Percentiles rank a stretch among this genome's conserved stretches.
Evolutionary conservation across 2,888 invertebrate genomes (phyloP).

Genomic region (Prosapia bicincta): DNA sequence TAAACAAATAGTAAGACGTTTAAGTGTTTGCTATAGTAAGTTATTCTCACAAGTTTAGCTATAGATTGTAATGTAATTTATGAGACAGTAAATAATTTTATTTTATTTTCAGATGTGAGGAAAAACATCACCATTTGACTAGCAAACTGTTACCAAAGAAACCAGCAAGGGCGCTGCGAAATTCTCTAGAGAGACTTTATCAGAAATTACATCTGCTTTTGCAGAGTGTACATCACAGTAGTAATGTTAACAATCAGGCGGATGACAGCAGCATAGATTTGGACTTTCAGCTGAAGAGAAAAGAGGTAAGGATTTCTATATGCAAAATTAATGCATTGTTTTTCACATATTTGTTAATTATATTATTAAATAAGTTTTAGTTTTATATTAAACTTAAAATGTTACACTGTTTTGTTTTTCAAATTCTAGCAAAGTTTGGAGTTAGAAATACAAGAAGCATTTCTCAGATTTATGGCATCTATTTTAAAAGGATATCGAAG

Average conservation of each 20-base stretch:
- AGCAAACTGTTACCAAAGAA: conserved; percentile 82
- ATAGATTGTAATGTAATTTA: too few species aligned
- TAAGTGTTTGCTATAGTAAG: too few species aligned
- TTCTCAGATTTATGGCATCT: conserved; percentile 91
- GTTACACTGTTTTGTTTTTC: too few species aligned
- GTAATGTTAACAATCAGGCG: conserved; percentile 37
- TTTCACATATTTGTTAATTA: too few species aligned
- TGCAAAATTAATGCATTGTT: too few species aligned
- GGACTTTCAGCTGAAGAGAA: conserved; percentile 76
- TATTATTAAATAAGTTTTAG: neutral
- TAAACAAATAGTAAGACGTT: too few species aligned
- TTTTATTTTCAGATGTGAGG: conserved; percentile 70
- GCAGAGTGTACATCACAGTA: conserved; percentile 43
- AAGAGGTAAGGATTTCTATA: too few species aligned
- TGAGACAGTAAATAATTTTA: too few species aligned
- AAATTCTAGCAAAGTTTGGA: conserved; percentile 71
- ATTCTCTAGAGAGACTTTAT: conserved; percentile 74
- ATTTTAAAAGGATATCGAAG: conserved; percentile 87
- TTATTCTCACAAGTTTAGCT: too few species aligned
- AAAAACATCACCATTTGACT: conserved; percentile 70
- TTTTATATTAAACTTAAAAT: neutral
- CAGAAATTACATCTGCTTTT: conserved; percentile 49
- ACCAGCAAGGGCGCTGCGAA: conserved; percentile 75
- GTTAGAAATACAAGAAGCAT: conserved; percentile 94
- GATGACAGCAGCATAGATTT: conserved; percentile 65